phyloP scores from a whole-genome alignment of 1,140 invertebrate genomes.

The Bombus fervidus region DNA sequence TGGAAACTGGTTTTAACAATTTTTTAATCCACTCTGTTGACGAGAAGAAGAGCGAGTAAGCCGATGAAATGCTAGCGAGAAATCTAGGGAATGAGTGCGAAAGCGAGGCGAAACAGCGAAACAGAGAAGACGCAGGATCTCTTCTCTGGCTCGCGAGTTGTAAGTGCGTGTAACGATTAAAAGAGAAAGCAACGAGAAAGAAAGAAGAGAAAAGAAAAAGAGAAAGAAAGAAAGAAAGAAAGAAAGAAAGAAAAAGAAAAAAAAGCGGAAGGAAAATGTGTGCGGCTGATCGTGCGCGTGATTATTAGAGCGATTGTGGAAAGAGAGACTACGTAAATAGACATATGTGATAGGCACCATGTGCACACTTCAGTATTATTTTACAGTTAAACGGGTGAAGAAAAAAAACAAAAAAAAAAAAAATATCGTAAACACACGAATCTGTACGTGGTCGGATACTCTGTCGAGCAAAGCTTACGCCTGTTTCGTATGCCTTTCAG shows the following conservation, averaged over 20 bases:
- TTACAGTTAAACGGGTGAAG: conserved; percentile 74
- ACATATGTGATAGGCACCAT: conserved; percentile 82
- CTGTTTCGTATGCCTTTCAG: conserved; percentile 57
- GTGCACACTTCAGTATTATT: conserved; percentile 83
- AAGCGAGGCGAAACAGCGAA: background rate
- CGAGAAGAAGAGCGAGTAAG: conserved; percentile 19
- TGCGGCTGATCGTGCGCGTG: conserved; percentile 58
- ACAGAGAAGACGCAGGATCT: conserved; percentile 2
- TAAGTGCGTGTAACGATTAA: conserved; percentile 36
- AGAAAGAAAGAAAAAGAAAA: background rate
- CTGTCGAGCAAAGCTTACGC: conserved; percentile 46
- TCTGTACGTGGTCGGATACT: conserved; percentile 71
- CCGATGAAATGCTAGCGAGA: conserved; percentile 14
- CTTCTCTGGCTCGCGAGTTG: background rate
- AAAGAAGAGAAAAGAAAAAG: too few relatives aligned
- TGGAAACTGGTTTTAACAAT: conserved; percentile 75
- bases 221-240: too few relatives aligned
- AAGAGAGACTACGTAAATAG: conserved; percentile 68
- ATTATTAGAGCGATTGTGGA: conserved; percentile 59
- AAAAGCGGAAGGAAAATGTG: background rate
- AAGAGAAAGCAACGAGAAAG: background rate
- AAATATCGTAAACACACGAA: conserved; percentile 42
- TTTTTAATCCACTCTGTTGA: conserved; percentile 79
- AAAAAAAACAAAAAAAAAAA: background rate
- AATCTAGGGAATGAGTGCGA: conserved; percentile 51